Evolutionary conservation across 2,113 vertebrate genomes (phyloP).

Genomic region (Pollimyrus isidori): DNA sequence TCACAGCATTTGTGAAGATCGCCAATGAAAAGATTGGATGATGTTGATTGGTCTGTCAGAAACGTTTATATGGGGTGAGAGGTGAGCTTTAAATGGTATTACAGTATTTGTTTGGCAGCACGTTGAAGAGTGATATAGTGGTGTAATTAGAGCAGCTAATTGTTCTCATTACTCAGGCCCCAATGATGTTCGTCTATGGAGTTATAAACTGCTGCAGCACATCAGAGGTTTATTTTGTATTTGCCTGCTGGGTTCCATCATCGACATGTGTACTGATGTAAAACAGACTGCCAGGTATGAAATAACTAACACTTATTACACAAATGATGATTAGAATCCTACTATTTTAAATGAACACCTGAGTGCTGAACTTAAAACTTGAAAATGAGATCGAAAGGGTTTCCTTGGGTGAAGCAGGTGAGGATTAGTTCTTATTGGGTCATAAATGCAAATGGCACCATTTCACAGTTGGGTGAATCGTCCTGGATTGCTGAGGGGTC

Average conservation of each 20-base stretch:
- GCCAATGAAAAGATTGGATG: neutral
- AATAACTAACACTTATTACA: neutral
- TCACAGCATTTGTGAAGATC: neutral
- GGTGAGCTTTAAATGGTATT: neutral
- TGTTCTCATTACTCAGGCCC: slow-evolving; percentile 58
- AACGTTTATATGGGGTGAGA: slow-evolving; percentile 12
- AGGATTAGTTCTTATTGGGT: neutral
- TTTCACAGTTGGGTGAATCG: slow-evolving; percentile 7
- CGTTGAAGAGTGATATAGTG: slow-evolving; percentile 55
- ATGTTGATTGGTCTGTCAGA: neutral
- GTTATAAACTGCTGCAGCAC: neutral
- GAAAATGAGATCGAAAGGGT: neutral
- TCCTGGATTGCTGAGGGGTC: slow-evolving; percentile 1
- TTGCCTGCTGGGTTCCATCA: slow-evolving; percentile 1
- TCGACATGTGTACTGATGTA: neutral
- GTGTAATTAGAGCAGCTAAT: slow-evolving; percentile 61
- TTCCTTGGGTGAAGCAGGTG: neutral
- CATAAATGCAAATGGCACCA: slow-evolving; percentile 11
- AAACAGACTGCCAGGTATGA: neutral
- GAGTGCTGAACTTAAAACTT: neutral
- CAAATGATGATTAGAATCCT: neutral
- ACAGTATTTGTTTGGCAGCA: slow-evolving; percentile 35
- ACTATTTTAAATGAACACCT: neutral
- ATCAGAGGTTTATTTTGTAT: neutral
- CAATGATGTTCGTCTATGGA: slow-evolving; percentile 13